These are phyloP conservation scores for Chrysochloris asiatica DNA, from an alignment of 2,113 vertebrate genomes.

Conservation along the genomic window DNA sequence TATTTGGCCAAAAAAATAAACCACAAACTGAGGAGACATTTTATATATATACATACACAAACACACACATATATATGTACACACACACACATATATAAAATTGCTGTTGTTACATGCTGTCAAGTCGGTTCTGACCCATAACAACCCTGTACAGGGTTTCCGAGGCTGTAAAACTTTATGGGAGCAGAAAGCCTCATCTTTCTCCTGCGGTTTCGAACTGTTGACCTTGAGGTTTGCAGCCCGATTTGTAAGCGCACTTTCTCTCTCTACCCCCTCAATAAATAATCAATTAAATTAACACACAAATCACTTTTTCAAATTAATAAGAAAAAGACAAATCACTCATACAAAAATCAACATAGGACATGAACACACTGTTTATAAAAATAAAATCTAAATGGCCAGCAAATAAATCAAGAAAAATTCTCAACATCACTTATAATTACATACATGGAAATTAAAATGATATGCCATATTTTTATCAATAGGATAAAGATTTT, in stretches of 20 bases:
- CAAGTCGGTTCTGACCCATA: too few relatives aligned
- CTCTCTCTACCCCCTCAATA: too few relatives aligned
- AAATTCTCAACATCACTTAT: neutral
- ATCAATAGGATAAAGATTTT: neutral
- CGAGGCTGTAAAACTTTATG: too few relatives aligned
- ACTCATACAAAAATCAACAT: neutral
- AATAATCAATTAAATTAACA: neutral
- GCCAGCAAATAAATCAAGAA: neutral
- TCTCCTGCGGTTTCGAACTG: too few relatives aligned
- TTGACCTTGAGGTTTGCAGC: too few relatives aligned
- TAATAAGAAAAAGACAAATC: constrained; percentile 17
- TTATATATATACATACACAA: neutral
- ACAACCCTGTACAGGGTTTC: too few relatives aligned
- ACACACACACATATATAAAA: neutral
- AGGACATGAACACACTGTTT: neutral
- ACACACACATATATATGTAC: neutral
- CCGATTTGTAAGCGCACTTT: too few relatives aligned
- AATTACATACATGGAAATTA: neutral
- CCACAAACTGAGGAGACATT: neutral
- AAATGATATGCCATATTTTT: neutral
- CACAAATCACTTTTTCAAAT: neutral
- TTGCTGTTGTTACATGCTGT: too few relatives aligned
- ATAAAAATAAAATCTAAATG: constrained; percentile 10
- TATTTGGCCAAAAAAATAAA: neutral
- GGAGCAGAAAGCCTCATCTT: too few relatives aligned